phyloP scores from a whole-genome alignment of 2,113 vertebrate genomes.

The Hoplias malabaricus region DNA sequence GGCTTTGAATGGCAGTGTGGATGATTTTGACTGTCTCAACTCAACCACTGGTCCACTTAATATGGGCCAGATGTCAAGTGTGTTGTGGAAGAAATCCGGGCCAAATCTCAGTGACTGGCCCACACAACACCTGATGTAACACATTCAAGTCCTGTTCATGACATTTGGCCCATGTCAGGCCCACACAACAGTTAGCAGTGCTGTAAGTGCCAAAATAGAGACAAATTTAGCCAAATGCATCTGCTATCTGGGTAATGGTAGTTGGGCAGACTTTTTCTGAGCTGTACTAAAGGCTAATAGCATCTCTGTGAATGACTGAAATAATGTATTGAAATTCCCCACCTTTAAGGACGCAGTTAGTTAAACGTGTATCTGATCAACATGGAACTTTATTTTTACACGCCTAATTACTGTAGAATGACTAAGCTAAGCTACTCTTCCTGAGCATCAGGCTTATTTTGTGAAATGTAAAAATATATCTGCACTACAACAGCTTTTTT shows the following conservation, averaged over 20 bases:
- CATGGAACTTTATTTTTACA: background rate
- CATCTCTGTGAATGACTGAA: background rate
- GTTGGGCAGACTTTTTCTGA: background rate
- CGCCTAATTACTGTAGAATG: background rate
- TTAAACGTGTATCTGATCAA: background rate
- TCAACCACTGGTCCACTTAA: too few relatives aligned
- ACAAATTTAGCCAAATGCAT: too few relatives aligned
- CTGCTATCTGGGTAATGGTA: background rate
- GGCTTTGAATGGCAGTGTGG: too few relatives aligned
- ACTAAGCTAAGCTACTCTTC: background rate
- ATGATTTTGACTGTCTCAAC: too few relatives aligned
- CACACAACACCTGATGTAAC: too few relatives aligned
- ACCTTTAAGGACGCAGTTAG: background rate
- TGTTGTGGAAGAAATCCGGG: too few relatives aligned
- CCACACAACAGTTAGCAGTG: too few relatives aligned
- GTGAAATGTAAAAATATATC: conserved; percentile 14
- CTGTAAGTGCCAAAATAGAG: too few relatives aligned
- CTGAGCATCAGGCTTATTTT: background rate
- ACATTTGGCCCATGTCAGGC: too few relatives aligned
- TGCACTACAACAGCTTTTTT: background rate
- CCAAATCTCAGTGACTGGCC: too few relatives aligned
- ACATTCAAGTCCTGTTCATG: too few relatives aligned
- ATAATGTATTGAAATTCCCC: background rate
- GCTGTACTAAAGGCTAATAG: background rate
- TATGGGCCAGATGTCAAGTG: too few relatives aligned